Conservation (phyloP, 2,888 invertebrate genomes). For the Dynastes maya region DNA sequence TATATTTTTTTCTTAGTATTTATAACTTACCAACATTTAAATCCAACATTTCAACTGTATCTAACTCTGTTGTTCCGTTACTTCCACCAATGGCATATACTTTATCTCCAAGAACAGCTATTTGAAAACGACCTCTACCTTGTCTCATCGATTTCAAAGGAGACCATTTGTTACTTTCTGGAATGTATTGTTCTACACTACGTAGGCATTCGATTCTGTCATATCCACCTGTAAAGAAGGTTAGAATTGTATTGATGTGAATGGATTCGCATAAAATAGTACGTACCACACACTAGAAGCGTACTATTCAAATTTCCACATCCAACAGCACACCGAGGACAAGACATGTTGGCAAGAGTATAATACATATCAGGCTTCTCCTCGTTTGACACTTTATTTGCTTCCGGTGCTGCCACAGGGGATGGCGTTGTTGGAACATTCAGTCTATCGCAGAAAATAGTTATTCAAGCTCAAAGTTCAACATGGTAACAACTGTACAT, state of each 20-base stretch:
- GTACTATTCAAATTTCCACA: conserved; percentile 80
- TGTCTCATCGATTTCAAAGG: conserved; percentile 80
- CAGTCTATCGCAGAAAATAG: conserved; percentile 60
- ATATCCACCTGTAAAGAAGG: conserved; percentile 77
- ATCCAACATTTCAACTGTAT: conserved; percentile 79
- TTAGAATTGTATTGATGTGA: not conserved
- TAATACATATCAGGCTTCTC: conserved; percentile 75
- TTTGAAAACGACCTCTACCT: conserved; percentile 85
- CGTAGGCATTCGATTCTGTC: conserved; percentile 88
- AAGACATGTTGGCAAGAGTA: conserved; percentile 76
- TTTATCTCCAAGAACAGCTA: conserved; percentile 78
- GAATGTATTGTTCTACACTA: conserved; percentile 83
- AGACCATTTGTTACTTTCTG: conserved; percentile 80
- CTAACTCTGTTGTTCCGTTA: conserved; percentile 87
- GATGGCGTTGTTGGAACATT: conserved; percentile 70
- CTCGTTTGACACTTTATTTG: conserved; percentile 68
- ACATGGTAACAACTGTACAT: conserved; percentile 17
- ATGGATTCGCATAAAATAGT: not conserved
- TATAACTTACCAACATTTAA: conserved; percentile 67
- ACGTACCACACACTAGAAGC: conserved; percentile 84
- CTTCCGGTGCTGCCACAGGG: conserved; percentile 67
- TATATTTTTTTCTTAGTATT: too few relatives aligned
- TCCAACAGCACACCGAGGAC: conserved; percentile 84
- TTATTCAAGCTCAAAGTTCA: conserved; percentile 10
- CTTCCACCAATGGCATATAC: conserved; percentile 89